phyloP scores from a whole-genome alignment of 2,797 vertebrate species.

The Gallinago nigripennis region DNA sequence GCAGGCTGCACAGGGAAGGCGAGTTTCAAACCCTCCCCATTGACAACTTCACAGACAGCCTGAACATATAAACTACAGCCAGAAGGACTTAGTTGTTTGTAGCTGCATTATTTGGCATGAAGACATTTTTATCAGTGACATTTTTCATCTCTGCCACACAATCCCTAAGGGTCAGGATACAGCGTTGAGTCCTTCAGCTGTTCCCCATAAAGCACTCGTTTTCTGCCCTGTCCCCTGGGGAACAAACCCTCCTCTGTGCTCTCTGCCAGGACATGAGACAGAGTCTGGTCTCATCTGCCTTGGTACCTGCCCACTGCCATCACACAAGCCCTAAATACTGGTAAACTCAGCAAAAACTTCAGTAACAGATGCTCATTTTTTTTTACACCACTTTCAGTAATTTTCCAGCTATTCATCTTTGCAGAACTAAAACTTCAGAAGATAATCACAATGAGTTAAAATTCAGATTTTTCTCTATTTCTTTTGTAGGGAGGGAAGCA shows the following conservation, averaged over 20 bases:
- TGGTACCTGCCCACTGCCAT: background rate
- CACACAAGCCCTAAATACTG: background rate
- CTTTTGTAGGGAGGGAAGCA: background rate
- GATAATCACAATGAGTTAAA: background rate
- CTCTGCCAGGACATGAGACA: background rate
- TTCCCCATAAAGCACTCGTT: background rate
- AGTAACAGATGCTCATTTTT: background rate
- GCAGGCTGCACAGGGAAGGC: no score
- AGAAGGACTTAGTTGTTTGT: background rate
- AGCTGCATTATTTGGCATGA: background rate
- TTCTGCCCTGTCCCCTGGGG: background rate
- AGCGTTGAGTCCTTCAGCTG: rapidly evolving
- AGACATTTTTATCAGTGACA: background rate
- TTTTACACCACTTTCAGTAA: background rate
- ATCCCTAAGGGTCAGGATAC: background rate
- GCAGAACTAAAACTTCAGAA: background rate
- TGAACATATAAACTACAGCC: background rate
- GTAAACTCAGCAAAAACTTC: background rate
- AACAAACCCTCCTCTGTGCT: background rate
- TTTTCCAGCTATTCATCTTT: conserved; percentile 14
- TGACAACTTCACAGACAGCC: background rate
- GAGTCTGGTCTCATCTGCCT: background rate
- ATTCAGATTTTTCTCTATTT: background rate
- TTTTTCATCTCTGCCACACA: background rate
- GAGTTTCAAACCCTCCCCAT: background rate